Conservation (phyloP, 2,113 vertebrate genomes). For the Anseranas semipalmata region DNA sequence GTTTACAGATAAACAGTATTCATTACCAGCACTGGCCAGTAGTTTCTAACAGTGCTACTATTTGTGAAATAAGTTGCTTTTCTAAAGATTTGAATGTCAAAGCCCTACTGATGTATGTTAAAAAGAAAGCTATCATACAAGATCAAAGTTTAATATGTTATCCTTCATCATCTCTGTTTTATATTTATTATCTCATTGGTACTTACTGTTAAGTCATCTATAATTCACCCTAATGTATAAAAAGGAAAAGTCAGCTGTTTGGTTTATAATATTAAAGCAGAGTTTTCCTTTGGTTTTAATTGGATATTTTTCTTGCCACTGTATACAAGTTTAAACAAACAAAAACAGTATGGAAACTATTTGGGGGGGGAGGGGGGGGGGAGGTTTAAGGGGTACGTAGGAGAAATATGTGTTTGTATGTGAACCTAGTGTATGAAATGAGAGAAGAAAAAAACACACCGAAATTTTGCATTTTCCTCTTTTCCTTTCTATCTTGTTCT, state of each 20-base stretch:
- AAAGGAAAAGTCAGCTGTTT: neutral
- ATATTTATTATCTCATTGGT: neutral
- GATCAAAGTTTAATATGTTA: neutral
- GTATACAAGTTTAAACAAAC: neutral
- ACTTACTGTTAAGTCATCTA: neutral
- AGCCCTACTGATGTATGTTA: neutral
- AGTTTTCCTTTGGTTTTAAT: neutral
- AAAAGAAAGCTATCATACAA: neutral
- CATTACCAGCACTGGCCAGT: neutral
- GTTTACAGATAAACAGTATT: neutral
- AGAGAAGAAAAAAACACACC: neutral
- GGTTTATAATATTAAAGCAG: neutral
- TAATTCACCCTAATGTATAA: neutral
- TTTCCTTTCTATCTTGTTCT: neutral
- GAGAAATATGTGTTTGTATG: neutral
- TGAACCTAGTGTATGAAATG: neutral
- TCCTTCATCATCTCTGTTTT: neutral
- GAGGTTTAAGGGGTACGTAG: neutral
- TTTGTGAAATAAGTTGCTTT: neutral
- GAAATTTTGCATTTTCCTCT: neutral
- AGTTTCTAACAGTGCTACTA: neutral
- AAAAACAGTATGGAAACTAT: neutral
- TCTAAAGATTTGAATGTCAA: neutral
- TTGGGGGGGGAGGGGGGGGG: neutral
- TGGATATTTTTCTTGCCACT: neutral